phyloP scores from a whole-genome alignment of 2,113 vertebrate genomes.

The Spermophilus dauricus region DNA sequence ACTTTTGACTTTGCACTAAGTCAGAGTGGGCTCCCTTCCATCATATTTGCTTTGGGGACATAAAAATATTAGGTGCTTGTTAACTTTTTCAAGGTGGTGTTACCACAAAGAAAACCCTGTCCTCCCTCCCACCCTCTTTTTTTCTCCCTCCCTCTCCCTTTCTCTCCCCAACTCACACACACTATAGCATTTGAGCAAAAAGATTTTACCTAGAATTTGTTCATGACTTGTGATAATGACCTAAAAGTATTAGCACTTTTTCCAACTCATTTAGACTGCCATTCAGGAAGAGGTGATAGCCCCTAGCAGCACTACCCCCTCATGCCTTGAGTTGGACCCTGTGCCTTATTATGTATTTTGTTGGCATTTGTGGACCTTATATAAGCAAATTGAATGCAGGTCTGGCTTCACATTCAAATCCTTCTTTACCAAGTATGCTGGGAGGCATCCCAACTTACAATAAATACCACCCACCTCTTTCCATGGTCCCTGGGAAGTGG shows the following conservation, averaged over 20 bases:
- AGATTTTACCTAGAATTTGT: background rate
- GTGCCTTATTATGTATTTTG: background rate
- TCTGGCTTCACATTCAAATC: background rate
- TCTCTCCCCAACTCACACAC: too few relatives aligned
- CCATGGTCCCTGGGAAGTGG: background rate
- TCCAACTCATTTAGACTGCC: background rate
- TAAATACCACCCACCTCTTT: background rate
- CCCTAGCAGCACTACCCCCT: background rate
- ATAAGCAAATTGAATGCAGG: background rate
- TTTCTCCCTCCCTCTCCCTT: too few relatives aligned
- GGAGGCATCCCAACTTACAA: background rate
- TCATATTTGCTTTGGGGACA: background rate
- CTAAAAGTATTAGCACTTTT: background rate
- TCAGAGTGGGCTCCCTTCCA: background rate
- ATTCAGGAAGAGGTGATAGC: too few relatives aligned
- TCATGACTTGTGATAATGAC: background rate
- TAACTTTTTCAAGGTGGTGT: constrained; percentile 13
- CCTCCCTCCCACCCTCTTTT: too few relatives aligned
- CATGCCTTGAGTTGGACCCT: background rate
- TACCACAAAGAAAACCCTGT: background rate
- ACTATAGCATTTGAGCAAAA: background rate
- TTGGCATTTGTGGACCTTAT: background rate
- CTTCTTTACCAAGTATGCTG: background rate
- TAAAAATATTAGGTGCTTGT: background rate
- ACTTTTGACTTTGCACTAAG: background rate